Evolutionary conservation across 2,888 invertebrate species (phyloP), one percentile per base, ranked within the genome.

Genomic region (Neria commutata): DNA sequence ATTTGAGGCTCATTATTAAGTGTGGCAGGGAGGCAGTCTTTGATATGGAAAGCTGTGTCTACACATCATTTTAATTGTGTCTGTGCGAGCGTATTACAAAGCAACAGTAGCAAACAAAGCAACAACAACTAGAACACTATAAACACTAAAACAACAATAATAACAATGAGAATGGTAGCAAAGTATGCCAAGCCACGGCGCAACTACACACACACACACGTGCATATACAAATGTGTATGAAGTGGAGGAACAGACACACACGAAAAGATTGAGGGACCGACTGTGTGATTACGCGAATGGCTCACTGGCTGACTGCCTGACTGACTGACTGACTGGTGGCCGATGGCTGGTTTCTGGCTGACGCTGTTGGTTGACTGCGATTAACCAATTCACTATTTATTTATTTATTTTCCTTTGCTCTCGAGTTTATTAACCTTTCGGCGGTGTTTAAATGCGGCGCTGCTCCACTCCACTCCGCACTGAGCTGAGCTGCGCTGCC

Each of bases 311-410:
- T 34, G 34, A 34, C 34, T 34, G 34, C 14, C 34, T 45, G 10
- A 45, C 45, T 45, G 1, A 45, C 45, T 17, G 19, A 45, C 45
- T 16, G 3, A 42, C 42, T 10, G 17, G 34, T n/a, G n/a, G n/a
- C n/a, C n/a, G n/a, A n/a, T n/a, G n/a, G n/a, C n/a, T n/a, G n/a
- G n/a, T n/a, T n/a, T n/a, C n/a, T 11, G 8, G 24, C 2, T 23
- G 16, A 23, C 8, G 25, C 29, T 14, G 29, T 11, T 25, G n/a
- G 50, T 11, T 19, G 16, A 29, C 33, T 29, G 53, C 45, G 45
- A 53, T 53, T 53, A 45, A 53, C 45, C 45, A 53, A 53, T 53
- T 53, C 26, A 53, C 26, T 42, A 53, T 53, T 48, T 49, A 51
- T 48, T 49, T 49, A 33, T 58, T 3, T 56, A 29, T 17, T 23